Evolutionary conservation across 2,113 vertebrate species (phyloP), one percentile per base, ranked within the genome.

Genomic region (Vulpes vulpes): DNA sequence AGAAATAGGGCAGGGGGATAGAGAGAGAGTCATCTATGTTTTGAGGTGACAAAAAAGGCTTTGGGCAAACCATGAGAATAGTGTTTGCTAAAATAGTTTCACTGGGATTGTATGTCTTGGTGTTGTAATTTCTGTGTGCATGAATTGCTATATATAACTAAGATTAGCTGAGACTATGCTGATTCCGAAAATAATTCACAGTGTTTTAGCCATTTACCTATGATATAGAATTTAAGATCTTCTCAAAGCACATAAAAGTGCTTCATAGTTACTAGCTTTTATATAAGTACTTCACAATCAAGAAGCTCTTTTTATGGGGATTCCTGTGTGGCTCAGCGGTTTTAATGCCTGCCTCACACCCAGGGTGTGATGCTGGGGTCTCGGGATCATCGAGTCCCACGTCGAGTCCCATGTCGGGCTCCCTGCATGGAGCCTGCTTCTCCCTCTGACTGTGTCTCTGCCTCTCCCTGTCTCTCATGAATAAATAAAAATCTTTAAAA

Each of bases 41-140:
- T 35, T 64, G 25, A 90, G 43, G 59, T 92, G 14, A 94, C 64
- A 67, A 96, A 64, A 87, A 79, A 78, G 95, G 55, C n/a, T 15
- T 90, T 92, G 55, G 32, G 6, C 32, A 92, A 19, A 65, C 60
- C 8, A 30, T 27, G 51, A 92, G 53, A 79, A 32, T 22, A 69
- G 35, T 78, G 69, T 81, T 53, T 49, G 2, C 69, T 64, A 20
- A 91, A 32, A 84, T 64, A 65, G 27, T 64, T 16, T 60, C 23
- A 3, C 22, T 82, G 14, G 30, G 14, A 59, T 59, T 92, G 8
- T 91, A 38, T 82, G 11, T 81, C 16, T 81, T 71, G 57, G 23
- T 78, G 17, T 89, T 92, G 95, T 90, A 76, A 78, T 89, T 85
- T 93, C 55, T 67, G 35, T 65, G 30, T 95, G 12, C 83, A 38